Evolutionary conservation across 2,797 vertebrate species (phyloP).

Genomic region (Odontamblyopus rebecca): DNA sequence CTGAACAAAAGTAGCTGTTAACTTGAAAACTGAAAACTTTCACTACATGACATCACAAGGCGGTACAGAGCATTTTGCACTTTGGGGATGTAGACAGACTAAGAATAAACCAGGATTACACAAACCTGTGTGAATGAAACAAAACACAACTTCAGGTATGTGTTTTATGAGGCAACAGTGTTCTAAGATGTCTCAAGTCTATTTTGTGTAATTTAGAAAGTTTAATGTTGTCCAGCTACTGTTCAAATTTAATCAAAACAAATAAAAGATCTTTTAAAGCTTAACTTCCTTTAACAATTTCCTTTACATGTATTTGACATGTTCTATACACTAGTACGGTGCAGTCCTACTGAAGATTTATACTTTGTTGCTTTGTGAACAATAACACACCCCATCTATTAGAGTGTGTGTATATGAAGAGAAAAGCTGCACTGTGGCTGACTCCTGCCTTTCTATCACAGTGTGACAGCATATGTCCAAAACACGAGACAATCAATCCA

Average conservation of each 20-base stretch:
- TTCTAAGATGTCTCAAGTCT: no score
- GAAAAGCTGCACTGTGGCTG: conserved; percentile 31
- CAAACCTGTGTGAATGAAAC: no score
- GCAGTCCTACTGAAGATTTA: conserved; percentile 5
- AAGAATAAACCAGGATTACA: no score
- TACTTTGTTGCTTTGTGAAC: conserved; percentile 7
- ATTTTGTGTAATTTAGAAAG: no score
- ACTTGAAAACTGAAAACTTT: no score
- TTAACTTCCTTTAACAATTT: not conserved
- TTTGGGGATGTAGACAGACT: no score
- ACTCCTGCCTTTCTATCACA: conserved; percentile 49
- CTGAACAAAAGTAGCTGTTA: no score
- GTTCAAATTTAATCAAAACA: not conserved
- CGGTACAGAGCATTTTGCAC: no score
- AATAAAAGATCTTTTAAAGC: not conserved
- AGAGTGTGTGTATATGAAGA: conserved; percentile 40
- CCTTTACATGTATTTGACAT: not conserved
- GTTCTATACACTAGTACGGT: not conserved
- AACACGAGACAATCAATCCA: conserved; percentile 60
- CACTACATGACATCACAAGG: no score
- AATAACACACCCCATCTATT: conserved; percentile 28
- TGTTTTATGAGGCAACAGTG: no score
- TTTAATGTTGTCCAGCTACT: no score
- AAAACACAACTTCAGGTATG: no score
- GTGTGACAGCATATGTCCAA: conserved; percentile 56